Percentiles rank a stretch among this genome's conserved stretches.
Conservation (phyloP, 2,888 invertebrate genomes). For the Hydropsyche betteni region DNA sequence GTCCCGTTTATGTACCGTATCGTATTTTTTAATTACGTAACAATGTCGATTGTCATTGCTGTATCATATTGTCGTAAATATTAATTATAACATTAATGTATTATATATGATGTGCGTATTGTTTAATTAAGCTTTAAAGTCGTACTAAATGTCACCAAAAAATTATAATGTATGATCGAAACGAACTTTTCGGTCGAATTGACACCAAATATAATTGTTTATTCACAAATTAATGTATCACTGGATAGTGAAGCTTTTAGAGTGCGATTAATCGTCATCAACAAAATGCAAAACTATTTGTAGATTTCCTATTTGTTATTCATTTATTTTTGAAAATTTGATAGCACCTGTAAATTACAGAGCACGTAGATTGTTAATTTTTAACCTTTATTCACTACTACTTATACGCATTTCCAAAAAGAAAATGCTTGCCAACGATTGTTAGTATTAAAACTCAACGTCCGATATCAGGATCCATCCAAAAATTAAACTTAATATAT, state of each 20-base stretch:
- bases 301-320: background rate
- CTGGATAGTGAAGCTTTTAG: background rate
- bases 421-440: slow-evolving; percentile 43
- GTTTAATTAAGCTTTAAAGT: no score
- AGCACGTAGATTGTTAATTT: slow-evolving; percentile 37
- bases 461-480: slow-evolving; percentile 65
- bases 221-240: background rate
- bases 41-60: no score
- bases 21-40: background rate
- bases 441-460: slow-evolving; percentile 54
- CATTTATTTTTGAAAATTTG: no score
- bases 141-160: no score
- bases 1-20: slow-evolving; percentile 42
- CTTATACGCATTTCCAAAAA: background rate
- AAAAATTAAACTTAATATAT: slow-evolving; percentile 55
- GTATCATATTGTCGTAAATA: background rate
- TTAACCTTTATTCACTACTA: slow-evolving; percentile 15
- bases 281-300: background rate
- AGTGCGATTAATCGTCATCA: no score
- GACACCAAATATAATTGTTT: background rate
- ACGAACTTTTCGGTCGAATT: no score
- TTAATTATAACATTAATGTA: no score
- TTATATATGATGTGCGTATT: no score
- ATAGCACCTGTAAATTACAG: slow-evolving; percentile 44
- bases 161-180: no score